Evolutionary conservation across 2,797 vertebrate species (phyloP), one percentile per base, ranked within the genome.

Genomic region (Mustela erminea): DNA sequence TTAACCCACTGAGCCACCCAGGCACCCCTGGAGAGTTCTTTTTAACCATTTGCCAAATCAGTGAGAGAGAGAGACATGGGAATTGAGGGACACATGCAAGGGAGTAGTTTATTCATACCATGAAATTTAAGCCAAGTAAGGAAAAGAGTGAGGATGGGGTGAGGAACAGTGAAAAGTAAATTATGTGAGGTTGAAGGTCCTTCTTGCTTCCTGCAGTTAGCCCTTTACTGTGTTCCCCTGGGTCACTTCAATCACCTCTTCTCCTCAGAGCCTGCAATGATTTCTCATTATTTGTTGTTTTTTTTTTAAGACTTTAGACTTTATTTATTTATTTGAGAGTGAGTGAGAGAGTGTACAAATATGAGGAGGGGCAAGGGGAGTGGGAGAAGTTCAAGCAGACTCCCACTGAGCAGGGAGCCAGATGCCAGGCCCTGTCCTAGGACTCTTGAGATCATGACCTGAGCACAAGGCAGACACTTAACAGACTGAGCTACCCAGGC

Each of bases 211-310:
- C 70, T 62, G 14, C 7, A 32, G 66, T 75, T 43, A 38, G 38
- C 27, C 21, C 38, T 80, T 68, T 9, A 21, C 7, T 74, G 2
- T 29, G 58, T 43, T 85, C 43, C 18, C 27, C 2, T 25, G 32
- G 43, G 35, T 62, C 46, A n/a, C 23, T 43, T 58, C 35, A 80
- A 54, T 75, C 21, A 46, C n/a, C 41, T 56, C 23, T 81, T 17
- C 17, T 88, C 38, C 78, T 95, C 35, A 92, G 90, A 95, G 72
- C 38, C 52, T 95, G 32, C 43, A 46, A 15, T 52, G 8, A 38
- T 43, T 85, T 27, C 29, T 85, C 86, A 74, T 90, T 89, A 68
- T 93, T 84, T 64, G 75, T 56, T 96, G 86, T 68, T 68, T 66
- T 64, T 64, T 68, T 68, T 68, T 68, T 15, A 32, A 38, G 38